Base-by-base conservation (phyloP, 92 coral and sea anemone species). In the Zoanthus sociatus region DNA sequence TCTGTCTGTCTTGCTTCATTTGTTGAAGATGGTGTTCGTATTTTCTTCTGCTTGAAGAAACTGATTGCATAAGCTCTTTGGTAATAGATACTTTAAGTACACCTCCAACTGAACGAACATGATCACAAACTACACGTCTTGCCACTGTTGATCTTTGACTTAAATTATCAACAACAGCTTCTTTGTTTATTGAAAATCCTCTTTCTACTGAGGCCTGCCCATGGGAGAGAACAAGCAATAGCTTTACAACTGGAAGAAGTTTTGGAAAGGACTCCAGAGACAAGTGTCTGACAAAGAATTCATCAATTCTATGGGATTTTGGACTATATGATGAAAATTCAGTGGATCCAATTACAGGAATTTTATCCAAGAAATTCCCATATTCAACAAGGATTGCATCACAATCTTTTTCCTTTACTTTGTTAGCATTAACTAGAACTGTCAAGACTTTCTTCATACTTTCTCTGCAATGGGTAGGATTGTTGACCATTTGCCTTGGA, bases 201-300 rank as follows among this genome's bases (percentile, higher is more conserved):
- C 79, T 32, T 55, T 84, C 64, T 42, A 84, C 88, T 17, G 48
- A 30, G 42, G 88, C 88, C 68, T 84, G 88, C 21, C 88, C 88
- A 54, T 84, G 88, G 50, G 79, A 84, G 54, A 84, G 79, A 71
- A 71, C 32, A 66, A 84, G 88, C 42, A 84, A 20, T 78, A 84
- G 53, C 81, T 73, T 72, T 42, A 72, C 79, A 45, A 84, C 53
- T 68, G 64, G 64, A 56, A 56, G 64, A 56, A 56, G 64, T 56
- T 56, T 56, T 56, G 64, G 64, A 56, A 56, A 56, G 64, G 64
- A 56, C 64, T 56, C 64, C 64, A 56, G 64, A 56, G 64, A 56
- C 64, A 56, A 56, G 17, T 56, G 64, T 56, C 64, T 56, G 64
- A 56, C 64, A 56, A 56, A 56, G 64, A 56, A 56, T 56, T 56